Evolutionary conservation across 2,113 vertebrate genomes (phyloP), one percentile per base, ranked within the genome.

Genomic region (Oncorhynchus masou): DNA sequence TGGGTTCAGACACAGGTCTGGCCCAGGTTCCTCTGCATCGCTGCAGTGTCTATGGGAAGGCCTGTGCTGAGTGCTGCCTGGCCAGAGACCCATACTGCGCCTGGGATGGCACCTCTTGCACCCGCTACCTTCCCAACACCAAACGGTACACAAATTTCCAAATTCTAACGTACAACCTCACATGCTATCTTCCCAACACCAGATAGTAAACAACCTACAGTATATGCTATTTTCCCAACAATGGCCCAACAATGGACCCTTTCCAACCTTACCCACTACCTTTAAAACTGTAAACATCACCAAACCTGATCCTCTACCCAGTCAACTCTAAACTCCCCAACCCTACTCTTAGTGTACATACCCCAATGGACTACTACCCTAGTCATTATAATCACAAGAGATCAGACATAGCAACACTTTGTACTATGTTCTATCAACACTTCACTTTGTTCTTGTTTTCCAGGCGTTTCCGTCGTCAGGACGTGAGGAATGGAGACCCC

Each of bases 61-160:
- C 95, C 57, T 99, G 97, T 0, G 96, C 96, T 0, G 98, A 99
- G 84, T 99, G 98, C 93, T 99, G 98, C 87, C 91, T 99, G 83
- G 97, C 98, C n/a, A 91, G 97, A 19, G 98, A 99, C 83, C 98
- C 98, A 0, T 99, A 99, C 85, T 99, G 98, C 0, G 98, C 97
- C 79, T 99, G 98, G 98, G 97, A 99, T 0, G 98, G 98, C 71
- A 95, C 86, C 0, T 54, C 92, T 54, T 99, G 98, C 85, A 99
- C 97, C 3, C 95, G 97, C 84, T 99, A 97, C 25, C 93, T 98
- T 75, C 94, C 95, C 81, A 98, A 96, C 86, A 96, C 95, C 78
- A 98, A 97, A 31, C 24, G 68, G 59, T 77, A 48, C 24, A 31
- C 4, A 19, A 0, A 29, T 25, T 9, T 54, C 4, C 12, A 19